Evolutionary conservation across 2,888 invertebrate genomes (phyloP).

Genomic region (Morpho achilles): DNA sequence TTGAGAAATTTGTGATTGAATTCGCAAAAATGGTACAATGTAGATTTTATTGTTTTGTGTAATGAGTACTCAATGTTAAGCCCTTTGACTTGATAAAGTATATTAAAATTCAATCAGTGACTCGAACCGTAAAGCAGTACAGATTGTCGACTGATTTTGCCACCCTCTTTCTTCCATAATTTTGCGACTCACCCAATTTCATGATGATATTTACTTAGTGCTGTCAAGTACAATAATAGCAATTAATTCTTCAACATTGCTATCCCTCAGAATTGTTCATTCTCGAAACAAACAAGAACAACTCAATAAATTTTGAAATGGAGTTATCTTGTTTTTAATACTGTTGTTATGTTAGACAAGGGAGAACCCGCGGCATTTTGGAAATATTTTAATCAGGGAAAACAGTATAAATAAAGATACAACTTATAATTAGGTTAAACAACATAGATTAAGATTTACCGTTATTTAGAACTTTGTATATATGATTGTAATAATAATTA

Average conservation of each 20-base stretch:
- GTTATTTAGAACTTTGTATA: too few species aligned
- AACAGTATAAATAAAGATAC: too few species aligned
- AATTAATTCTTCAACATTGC: constrained; percentile 30
- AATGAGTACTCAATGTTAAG: constrained; percentile 72
- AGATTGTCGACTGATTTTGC: constrained; percentile 69
- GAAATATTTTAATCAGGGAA: too few species aligned
- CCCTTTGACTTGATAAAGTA: constrained; percentile 70
- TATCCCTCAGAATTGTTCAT: constrained; percentile 13
- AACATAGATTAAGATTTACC: too few species aligned
- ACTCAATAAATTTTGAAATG: constrained; percentile 6
- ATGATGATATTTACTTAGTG: constrained; percentile 51
- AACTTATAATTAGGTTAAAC: too few species aligned
- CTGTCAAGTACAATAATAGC: constrained; percentile 48
- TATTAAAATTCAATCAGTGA: constrained; percentile 77
- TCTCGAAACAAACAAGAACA: constrained; percentile 15
- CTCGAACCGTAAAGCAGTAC: constrained; percentile 70
- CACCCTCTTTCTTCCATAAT: constrained; percentile 64
- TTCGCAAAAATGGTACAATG: constrained; percentile 2
- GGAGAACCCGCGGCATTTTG: background rate
- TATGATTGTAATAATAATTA: too few species aligned
- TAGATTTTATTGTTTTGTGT: constrained; percentile 47
- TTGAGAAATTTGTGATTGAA: too few species aligned
- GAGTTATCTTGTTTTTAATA: background rate
- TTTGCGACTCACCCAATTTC: constrained; percentile 59
- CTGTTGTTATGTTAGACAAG: background rate